A percentile compares a stretch with the other conserved stretches of the same genome.
Conservation (phyloP, 2,888 invertebrate genomes). For the Phyllotreta cruciferae region DNA sequence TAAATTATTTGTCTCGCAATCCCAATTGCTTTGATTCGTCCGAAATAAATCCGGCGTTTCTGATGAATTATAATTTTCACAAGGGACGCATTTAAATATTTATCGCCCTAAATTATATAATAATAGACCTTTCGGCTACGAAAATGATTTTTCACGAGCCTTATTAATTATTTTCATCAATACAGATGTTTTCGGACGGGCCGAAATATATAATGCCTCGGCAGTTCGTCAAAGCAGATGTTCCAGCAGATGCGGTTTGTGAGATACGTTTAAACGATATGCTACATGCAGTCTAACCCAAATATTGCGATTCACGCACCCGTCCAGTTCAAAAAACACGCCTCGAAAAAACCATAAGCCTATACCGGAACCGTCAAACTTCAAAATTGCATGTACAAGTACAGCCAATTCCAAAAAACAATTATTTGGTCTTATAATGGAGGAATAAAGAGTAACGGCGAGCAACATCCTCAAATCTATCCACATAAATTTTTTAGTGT, state of each 20-base stretch:
- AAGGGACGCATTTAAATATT: not conserved
- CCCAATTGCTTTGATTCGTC: not conserved
- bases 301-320: slow-evolving; percentile 51
- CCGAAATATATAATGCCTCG: slow-evolving; percentile 24
- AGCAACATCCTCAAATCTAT: too few species aligned
- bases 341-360: slow-evolving; percentile 14
- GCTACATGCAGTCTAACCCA: slow-evolving; percentile 43
- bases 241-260: slow-evolving; percentile 47
- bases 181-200: slow-evolving; percentile 30
- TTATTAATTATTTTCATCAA: slow-evolving; percentile 26
- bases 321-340: slow-evolving; percentile 39
- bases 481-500: too few species aligned
- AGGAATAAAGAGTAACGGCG: too few species aligned
- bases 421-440: too few species aligned
- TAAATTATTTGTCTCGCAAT: not conserved
- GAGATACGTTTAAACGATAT: slow-evolving; percentile 49
- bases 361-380: not conserved
- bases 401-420: too few species aligned
- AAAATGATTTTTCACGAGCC: slow-evolving; percentile 17
- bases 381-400: too few species aligned
- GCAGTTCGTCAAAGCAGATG: slow-evolving; percentile 32
- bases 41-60: not conserved
- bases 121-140: slow-evolving; percentile 10
- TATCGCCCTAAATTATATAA: slow-evolving; percentile 8
- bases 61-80: not conserved